A percentile compares a stretch with the other conserved stretches of the same genome.
These are phyloP conservation scores for Argyresthia albistria DNA, from an alignment of 2,888 invertebrate genomes.

Conservation along the genomic window DNA sequence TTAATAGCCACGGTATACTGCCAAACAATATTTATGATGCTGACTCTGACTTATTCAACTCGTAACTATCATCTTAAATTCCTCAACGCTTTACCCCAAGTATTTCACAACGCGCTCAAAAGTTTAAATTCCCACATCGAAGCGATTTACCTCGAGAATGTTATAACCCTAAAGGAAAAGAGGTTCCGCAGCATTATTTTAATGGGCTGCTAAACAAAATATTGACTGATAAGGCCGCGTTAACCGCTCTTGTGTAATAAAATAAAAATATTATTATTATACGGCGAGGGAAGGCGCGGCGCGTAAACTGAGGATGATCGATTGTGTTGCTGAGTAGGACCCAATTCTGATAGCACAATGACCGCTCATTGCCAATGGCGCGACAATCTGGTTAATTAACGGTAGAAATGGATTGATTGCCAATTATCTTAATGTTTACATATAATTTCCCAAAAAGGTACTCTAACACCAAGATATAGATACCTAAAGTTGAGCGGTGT, in stretches of 20 bases:
- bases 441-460: no score
- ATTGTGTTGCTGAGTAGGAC: background rate
- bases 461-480: no score
- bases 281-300: background rate
- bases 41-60: background rate
- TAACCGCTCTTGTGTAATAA: background rate
- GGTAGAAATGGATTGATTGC: no score
- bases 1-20: no score
- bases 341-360: no score
- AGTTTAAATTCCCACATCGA: conserved; percentile 4
- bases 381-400: no score
- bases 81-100: background rate
- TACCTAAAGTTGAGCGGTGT: no score
- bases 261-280: conserved; percentile 4
- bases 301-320: background rate
- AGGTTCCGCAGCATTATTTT: conserved; percentile 6
- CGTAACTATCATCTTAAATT: background rate
- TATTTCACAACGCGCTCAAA: background rate
- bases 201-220: conserved; percentile 10
- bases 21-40: no score
- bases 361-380: no score
- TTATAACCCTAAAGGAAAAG: background rate
- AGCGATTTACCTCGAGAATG: background rate
- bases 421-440: no score
- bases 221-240: conserved; percentile 7